Conservation (phyloP, 2,888 invertebrate species). For the Drosophila niveifrons region DNA sequence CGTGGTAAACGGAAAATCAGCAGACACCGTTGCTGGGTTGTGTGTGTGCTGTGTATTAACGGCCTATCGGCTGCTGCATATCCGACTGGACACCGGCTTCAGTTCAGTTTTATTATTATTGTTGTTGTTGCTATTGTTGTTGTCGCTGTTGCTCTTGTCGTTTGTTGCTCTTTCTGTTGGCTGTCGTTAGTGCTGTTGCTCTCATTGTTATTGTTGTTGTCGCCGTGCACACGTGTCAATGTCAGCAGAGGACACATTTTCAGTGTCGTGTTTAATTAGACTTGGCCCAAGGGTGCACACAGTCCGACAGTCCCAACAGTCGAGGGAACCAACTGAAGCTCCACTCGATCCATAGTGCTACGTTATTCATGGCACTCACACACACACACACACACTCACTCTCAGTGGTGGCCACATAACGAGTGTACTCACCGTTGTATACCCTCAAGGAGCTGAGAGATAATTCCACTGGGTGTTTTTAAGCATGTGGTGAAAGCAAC, state of each 20-base stretch:
- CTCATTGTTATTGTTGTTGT: conserved; percentile 40
- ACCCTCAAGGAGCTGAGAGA: conserved; percentile 3
- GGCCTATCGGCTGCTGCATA: conserved; percentile 78
- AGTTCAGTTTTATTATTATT: conserved; percentile 57
- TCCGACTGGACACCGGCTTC: conserved; percentile 68
- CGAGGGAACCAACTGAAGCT: conserved; percentile 20
- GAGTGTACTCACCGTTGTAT: conserved; percentile 22
- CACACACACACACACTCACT: no score
- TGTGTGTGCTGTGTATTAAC: conserved; percentile 62
- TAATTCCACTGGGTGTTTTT: conserved; percentile 2
- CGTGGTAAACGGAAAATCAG: conserved; percentile 74
- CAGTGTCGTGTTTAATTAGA: conserved; percentile 80
- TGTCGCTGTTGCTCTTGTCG: conserved; percentile 26
- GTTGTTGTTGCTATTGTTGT: conserved; percentile 31
- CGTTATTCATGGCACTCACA: conserved; percentile 41
- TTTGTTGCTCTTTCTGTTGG: conserved; percentile 38
- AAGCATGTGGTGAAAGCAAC: neutral
- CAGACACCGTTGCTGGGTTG: conserved; percentile 50
- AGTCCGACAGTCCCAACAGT: neutral
- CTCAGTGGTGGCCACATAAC: conserved; percentile 8
- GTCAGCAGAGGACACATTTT: conserved; percentile 76
- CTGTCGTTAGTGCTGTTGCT: conserved; percentile 18
- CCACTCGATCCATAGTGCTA: conserved; percentile 30
- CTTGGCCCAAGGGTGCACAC: conserved; percentile 68
- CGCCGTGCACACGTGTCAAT: conserved; percentile 73